Base-by-base conservation (phyloP, 30 jellyfish, hydroid and myxozoan genomes). In the Euphysa ruthae region DNA sequence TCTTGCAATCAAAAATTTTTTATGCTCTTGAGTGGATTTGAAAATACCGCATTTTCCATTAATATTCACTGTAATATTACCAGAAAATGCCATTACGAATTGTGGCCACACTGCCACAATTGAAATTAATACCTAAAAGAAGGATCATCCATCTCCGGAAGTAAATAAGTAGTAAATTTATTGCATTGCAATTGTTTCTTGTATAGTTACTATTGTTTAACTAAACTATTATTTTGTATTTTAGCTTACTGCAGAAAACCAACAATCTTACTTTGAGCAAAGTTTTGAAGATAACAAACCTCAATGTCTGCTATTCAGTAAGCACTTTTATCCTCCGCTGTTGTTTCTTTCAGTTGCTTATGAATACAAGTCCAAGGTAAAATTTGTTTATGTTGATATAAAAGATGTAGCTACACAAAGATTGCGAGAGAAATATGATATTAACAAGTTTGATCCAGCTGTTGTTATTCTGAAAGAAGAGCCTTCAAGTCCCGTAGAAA, bases 381-480 rank as follows among this genome's bases (percentile, higher is more conserved):
- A 64, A n/a, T 84, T 84, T 77, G 95, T 84, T 15, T 84, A 70
- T 52, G 89, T 84, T 10, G 62, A 84, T 31, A 61, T 57, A 10
- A 66, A 77, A 8, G 61, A 52, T 25, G 25, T 34, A 0, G 51
- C 20, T 7, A 51, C 79, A 0, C 51, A 29, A 6, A 31, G 56
- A 22, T 31, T 84, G 61, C 71, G 83, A 46, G 81, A 76, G 60
- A 62, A 66, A 61, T 84, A 69, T 58, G 78, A 73, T 19, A 71
- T 84, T 4, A 58, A 63, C 31, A 26, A 32, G 2, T 33, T 64
- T 1, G 93, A 84, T 29, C 90, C 93, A 13, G 62, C 82, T 38
- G 75, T 84, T 35, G 63, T 84, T 55, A 49, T 84, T 33, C 32
- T 75, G 30, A 84, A 84, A 38, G 95, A 84, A 58, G 95, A 84